phyloP scores from a whole-genome alignment of 2,797 vertebrate species.

The Falco cherrug region DNA sequence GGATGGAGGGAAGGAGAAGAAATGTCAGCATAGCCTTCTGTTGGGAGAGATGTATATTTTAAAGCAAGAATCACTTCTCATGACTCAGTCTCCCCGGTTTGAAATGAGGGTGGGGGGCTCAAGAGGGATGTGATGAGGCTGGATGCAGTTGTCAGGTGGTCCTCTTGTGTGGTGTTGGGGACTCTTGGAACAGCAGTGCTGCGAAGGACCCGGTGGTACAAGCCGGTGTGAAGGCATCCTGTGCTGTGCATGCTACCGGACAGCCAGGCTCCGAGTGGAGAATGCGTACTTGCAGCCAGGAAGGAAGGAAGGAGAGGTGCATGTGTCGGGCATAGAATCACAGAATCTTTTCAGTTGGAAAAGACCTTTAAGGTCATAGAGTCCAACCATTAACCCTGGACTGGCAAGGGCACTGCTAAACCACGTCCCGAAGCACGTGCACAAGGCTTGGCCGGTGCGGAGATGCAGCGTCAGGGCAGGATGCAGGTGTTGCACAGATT shows the following conservation, averaged over 20 bases:
- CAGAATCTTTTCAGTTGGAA: too few species aligned
- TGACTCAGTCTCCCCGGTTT: background rate
- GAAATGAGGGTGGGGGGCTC: background rate
- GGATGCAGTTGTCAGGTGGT: background rate
- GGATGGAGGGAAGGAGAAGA: background rate
- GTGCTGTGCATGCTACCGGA: background rate
- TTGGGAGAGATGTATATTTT: background rate
- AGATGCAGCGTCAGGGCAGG: background rate
- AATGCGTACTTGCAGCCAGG: background rate
- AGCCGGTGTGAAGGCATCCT: background rate
- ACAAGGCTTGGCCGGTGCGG: background rate
- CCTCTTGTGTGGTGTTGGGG: rapidly evolving
- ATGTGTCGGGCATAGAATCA: background rate
- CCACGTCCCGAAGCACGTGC: background rate
- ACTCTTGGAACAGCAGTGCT: background rate
- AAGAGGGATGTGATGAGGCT: background rate
- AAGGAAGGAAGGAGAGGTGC: background rate
- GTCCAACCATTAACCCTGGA: too few species aligned
- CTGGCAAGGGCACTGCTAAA: too few species aligned
- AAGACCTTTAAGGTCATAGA: too few species aligned
- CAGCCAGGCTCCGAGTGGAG: background rate
- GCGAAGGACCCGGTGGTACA: background rate
- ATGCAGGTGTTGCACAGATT: background rate
- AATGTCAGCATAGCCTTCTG: background rate
- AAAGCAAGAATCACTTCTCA: background rate